Conservation (phyloP, 2,113 vertebrate species). For the Pipa parva region DNA sequence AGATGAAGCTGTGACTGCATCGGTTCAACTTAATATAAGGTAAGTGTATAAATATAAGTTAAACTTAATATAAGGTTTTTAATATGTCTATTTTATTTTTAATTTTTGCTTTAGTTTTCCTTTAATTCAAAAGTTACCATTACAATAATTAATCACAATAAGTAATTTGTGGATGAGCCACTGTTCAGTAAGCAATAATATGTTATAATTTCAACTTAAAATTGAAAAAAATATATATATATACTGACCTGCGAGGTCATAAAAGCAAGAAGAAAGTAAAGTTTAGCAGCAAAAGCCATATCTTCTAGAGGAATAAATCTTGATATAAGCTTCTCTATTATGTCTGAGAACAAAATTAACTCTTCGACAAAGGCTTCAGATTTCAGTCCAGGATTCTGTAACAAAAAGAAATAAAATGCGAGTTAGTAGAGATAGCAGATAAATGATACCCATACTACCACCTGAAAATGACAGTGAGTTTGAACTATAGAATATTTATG, state of each 20-base stretch:
- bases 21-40: no score
- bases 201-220: no score
- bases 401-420: conserved; percentile 11
- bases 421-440: conserved; percentile 4
- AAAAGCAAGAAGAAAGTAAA: conserved; percentile 7
- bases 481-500: conserved; percentile 22
- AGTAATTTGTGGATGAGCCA: no score
- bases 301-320: neutral
- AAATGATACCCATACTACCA: conserved; percentile 26
- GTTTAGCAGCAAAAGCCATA: conserved; percentile 9
- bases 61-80: no score
- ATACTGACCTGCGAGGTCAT: conserved; percentile 12
- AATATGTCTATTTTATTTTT: no score
- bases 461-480: conserved; percentile 21
- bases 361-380: conserved; percentile 6
- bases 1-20: no score
- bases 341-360: neutral
- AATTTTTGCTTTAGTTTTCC: no score
- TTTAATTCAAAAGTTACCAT: no score
- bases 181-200: no score
- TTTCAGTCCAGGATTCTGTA: conserved; percentile 14
- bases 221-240: no score
- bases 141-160: no score
- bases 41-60: no score
- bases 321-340: neutral